Evolutionary conservation across 53 echinoderm and acorn worm genomes (phyloP), one percentile per base, ranked within the genome.

Genomic region (Mesocentrotus franciscanus): DNA sequence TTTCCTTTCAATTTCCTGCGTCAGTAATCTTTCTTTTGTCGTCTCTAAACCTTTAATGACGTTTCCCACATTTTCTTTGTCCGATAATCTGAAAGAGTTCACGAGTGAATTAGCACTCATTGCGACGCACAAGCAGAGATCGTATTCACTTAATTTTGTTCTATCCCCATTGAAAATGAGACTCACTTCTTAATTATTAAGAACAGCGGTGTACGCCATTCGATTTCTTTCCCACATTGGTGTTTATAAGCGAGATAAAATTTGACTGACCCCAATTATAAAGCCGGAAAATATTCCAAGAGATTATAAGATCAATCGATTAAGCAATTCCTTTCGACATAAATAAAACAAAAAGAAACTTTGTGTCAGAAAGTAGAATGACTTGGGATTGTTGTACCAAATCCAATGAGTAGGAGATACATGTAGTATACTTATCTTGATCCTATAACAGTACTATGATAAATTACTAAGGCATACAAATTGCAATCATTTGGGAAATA

Each of bases 31-130:
- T 42, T 49, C 49, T 22, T 0, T 22, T 9, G 55, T 84, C 55
- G 20, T 84, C 42, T 55, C 55, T 84, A 55, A 84, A 84, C 36
- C 84, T 84, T 84, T 84, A 42, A 84, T 84, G 9, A 42, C 84
- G 55, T 55, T 84, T 84, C 22, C 55, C 84, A 55, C 84, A 84
- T 84, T 5, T 49, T 84, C 84, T 84, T 84, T 84, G 84, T 84
- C 84, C 22, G 84, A 36, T 55, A 84, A 84, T 84, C 84, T 84
- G 84, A 42, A 84, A 84, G 84, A 18, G 84, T 84, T 84, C 84
- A 84, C 22, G 84, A 49, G 24, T 49, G 84, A 84, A 49, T 84
- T 84, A 49, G 39, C 42, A 22, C 20, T 18, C 49, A 0, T 83
- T 42, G 24, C 83, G 22, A 42, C 20, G 42, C 42, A 49, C 84